Percentiles rank a stretch among this genome's conserved stretches.
These are phyloP conservation scores for Dysmachus trigonus DNA, from an alignment of 2,888 invertebrate genomes.

Conservation along the genomic window DNA sequence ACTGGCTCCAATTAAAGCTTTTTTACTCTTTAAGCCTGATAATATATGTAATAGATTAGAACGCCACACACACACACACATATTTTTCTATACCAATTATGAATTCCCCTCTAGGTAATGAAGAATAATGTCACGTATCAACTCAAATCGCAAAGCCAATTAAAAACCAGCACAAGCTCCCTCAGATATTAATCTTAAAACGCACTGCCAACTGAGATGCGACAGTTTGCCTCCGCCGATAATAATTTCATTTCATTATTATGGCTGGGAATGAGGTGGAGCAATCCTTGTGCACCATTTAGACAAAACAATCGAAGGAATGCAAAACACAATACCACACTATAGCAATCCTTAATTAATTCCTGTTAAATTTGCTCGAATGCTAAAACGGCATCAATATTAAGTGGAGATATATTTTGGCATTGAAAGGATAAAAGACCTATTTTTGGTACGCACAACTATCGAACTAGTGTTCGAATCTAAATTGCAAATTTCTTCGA, in stretches of 20 bases:
- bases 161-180: neutral
- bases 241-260: neutral
- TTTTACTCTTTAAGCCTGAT: no score
- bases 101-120: neutral
- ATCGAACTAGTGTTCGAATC: neutral
- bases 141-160: neutral
- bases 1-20: no score
- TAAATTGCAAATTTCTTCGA: neutral
- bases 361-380: neutral
- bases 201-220: neutral
- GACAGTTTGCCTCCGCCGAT: neutral
- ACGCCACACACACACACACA: no score
- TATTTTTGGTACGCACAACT: neutral
- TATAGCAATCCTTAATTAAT: neutral
- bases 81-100: neutral
- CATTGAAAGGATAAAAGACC: neutral
- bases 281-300: neutral
- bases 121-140: neutral
- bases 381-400: neutral
- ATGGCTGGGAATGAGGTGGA: neutral
- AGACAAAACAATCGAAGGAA: neutral
- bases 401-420: neutral
- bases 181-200: neutral
- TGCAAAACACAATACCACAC: neutral
- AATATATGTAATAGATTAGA: no score